Conservation (phyloP, 2,113 vertebrate species). For the Aptenodytes patagonicus region DNA sequence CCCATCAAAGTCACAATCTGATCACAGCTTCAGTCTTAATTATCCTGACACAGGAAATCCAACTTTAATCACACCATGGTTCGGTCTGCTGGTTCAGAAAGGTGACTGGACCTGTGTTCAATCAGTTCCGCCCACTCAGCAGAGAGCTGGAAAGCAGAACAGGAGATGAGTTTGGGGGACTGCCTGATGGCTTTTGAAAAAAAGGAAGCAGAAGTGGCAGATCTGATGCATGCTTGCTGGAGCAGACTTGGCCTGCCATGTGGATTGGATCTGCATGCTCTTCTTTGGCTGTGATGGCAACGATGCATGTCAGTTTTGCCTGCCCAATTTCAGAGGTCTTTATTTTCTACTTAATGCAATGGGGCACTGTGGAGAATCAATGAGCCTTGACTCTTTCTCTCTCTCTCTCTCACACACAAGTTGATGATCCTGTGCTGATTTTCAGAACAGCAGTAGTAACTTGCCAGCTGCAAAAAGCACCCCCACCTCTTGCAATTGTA, state of each 20-base stretch:
- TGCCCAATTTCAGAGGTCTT: not conserved
- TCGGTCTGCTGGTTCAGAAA: not conserved
- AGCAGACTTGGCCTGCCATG: not conserved
- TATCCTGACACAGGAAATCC: constrained; percentile 57
- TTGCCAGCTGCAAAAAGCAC: not conserved
- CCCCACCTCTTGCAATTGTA: not conserved
- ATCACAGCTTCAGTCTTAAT: constrained; percentile 23
- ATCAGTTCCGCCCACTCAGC: not conserved
- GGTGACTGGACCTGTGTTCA: not conserved
- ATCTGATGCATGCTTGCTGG: not conserved
- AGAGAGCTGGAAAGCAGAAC: not conserved
- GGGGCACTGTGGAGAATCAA: not conserved
- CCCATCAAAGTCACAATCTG: not conserved
- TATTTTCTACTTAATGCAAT: not conserved
- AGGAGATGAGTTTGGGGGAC: not conserved
- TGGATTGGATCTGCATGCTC: not conserved
- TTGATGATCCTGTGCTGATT: not conserved
- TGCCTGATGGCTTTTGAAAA: not conserved
- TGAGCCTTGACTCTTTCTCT: not conserved
- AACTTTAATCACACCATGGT: not conserved
- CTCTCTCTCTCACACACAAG: not conserved
- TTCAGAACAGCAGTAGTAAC: not conserved
- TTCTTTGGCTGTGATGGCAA: not conserved
- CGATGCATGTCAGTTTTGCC: not conserved
- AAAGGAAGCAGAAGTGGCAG: not conserved